Evolutionary conservation across 2,797 vertebrate genomes (phyloP).

Genomic region (Anas bahamensis): DNA sequence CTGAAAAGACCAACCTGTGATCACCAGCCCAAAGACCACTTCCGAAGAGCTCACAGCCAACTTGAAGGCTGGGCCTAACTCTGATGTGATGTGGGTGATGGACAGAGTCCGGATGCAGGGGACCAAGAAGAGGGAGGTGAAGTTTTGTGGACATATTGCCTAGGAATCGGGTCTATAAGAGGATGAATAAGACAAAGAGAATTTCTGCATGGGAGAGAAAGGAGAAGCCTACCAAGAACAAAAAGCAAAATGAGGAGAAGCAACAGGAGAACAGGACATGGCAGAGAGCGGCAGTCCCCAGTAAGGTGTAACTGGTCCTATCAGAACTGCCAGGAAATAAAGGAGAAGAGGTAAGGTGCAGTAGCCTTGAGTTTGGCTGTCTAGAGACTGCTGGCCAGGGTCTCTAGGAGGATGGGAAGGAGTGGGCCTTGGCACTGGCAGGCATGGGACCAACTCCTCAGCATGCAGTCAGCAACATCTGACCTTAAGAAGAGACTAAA

Average conservation of each 20-base stretch:
- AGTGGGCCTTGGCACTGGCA: accelerated
- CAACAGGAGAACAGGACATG: not conserved
- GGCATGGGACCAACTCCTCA: not conserved
- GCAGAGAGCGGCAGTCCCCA: not conserved
- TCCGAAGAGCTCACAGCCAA: too few species aligned
- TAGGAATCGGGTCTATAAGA: not conserved
- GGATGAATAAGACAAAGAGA: not conserved
- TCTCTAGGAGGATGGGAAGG: not conserved
- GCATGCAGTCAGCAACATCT: accelerated
- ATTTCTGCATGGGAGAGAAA: not conserved
- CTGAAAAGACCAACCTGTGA: not conserved
- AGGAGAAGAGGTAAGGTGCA: not conserved
- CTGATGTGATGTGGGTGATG: not conserved
- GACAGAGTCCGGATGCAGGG: not conserved
- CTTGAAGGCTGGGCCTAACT: not conserved
- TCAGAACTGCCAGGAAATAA: not conserved
- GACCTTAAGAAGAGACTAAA: not conserved
- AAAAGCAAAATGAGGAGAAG: not conserved
- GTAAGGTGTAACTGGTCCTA: not conserved
- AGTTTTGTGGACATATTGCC: not conserved
- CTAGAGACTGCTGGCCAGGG: not conserved
- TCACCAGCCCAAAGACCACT: not conserved
- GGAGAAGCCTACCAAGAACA: not conserved
- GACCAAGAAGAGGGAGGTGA: not conserved
- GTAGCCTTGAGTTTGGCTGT: not conserved